phyloP scores from a whole-genome alignment of 1,140 invertebrate genomes.

The Drosophila kohkoa region DNA sequence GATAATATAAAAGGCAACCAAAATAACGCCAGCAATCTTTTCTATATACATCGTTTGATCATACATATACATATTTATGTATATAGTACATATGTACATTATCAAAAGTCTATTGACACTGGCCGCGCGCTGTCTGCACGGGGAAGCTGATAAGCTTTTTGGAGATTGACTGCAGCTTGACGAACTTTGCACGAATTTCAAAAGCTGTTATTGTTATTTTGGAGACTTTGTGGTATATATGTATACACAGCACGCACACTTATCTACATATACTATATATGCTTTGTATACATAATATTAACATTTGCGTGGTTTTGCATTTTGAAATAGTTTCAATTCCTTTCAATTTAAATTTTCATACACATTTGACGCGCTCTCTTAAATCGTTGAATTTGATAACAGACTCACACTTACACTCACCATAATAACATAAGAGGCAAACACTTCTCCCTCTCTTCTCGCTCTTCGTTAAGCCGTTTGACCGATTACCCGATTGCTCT shows the following conservation, averaged over 20 bases:
- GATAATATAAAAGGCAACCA: conserved; percentile 27
- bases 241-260: neutral
- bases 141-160: conserved; percentile 53
- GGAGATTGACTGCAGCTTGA: conserved; percentile 54
- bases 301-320: conserved; percentile 5
- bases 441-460: neutral
- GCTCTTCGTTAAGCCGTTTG: conserved; percentile 2
- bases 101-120: conserved; percentile 78
- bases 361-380: conserved; percentile 10
- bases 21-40: conserved; percentile 27
- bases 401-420: conserved; percentile 5
- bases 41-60: neutral
- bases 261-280: neutral
- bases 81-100: conserved; percentile 26
- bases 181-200: conserved; percentile 56
- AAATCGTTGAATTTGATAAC: conserved; percentile 23
- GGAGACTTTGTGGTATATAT: conserved; percentile 2
- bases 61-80: neutral
- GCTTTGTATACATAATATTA: neutral
- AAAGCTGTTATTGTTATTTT: conserved; percentile 27
- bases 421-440: conserved; percentile 1
- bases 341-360: conserved; percentile 8
- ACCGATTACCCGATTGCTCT: conserved; percentile 10
- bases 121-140: conserved; percentile 56
- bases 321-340: conserved; percentile 17